Evolutionary conservation across 2,113 vertebrate species (phyloP), one percentile per base, ranked within the genome.

Genomic region (Psammodynastes pulverulentus): DNA sequence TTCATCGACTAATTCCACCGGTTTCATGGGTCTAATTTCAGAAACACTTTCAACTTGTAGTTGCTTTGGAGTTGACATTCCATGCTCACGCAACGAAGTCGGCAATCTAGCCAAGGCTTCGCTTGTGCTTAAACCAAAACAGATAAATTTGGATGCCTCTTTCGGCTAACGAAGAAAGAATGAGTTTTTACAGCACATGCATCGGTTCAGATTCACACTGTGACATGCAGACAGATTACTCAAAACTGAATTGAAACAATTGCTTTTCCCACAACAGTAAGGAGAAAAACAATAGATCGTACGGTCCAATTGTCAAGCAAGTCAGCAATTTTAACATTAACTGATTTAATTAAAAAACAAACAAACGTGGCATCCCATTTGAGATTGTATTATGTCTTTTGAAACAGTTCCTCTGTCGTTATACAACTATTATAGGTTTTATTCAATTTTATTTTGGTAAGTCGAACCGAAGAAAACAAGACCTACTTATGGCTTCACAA

Each of bases 211-310:
- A 97, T 89, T 89, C 87, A 97, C 96, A 97, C 94, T 94, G 90
- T 96, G 93, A 96, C 97, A 98, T 99, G 98, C 98, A 98, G 96
- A 97, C 97, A 97, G 94, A 98, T 96, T 96, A 95, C 96, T 89
- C n/a, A 97, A 97, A 97, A 97, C 92, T 95, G 95, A 79, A 97
- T 95, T 95, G 94, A 94, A 97, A 96, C 90, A 98, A 95, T 87
- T 95, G 95, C 91, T 97, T 94, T 94, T 95, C 94, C 96, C 90
- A 95, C 85, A 96, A 93, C 90, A 94, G 94, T 95, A 92, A 94
- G 90, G 53, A 94, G 95, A 95, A 96, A 89, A 91, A 89, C n/a
- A n/a, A 89, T 91, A 91, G 91, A 91, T 95, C 95, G 92, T 94
- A 96, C 94, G 91, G 94, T 91, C 96, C 94, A 93, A 96, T 92